Conservation (phyloP, 1,140 invertebrate species). For the Dendrolimus kikuchii region DNA sequence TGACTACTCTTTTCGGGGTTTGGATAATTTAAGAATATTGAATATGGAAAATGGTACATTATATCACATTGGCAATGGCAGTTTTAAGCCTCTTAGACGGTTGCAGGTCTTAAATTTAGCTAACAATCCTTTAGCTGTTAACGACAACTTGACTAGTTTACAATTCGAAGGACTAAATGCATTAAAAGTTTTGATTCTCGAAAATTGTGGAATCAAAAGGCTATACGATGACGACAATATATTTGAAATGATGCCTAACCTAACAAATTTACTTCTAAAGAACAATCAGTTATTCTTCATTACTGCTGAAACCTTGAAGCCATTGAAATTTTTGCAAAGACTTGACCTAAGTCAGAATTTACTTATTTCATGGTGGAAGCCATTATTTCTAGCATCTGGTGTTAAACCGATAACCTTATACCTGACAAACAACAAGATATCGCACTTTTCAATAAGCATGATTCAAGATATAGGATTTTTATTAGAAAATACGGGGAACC, state of each 20-base stretch:
- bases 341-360: conserved; percentile 70
- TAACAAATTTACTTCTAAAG: conserved; percentile 66
- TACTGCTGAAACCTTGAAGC: conserved; percentile 50
- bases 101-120: conserved; percentile 69
- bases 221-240: conserved; percentile 64
- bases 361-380: conserved; percentile 64
- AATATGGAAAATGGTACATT: conserved; percentile 69
- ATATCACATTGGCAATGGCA: conserved; percentile 55
- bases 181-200: conserved; percentile 64
- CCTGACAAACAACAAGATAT: conserved; percentile 71
- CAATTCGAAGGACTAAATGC: conserved; percentile 65
- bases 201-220: conserved; percentile 64
- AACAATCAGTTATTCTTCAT: conserved; percentile 67
- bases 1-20: conserved; percentile 61
- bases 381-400: conserved; percentile 52
- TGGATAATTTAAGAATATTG: conserved; percentile 60
- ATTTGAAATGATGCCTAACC: conserved; percentile 65
- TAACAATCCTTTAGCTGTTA: conserved; percentile 66
- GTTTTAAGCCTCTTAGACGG: conserved; percentile 54
- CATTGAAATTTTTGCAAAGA: conserved; percentile 53
- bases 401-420: conserved; percentile 48
- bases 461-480: conserved; percentile 69
- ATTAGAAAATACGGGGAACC: conserved; percentile 34
- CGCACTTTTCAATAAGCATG: conserved; percentile 71
- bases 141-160: conserved; percentile 38